Conservation (phyloP, 2,113 vertebrate genomes). For the Ochotona curzoniae region DNA sequence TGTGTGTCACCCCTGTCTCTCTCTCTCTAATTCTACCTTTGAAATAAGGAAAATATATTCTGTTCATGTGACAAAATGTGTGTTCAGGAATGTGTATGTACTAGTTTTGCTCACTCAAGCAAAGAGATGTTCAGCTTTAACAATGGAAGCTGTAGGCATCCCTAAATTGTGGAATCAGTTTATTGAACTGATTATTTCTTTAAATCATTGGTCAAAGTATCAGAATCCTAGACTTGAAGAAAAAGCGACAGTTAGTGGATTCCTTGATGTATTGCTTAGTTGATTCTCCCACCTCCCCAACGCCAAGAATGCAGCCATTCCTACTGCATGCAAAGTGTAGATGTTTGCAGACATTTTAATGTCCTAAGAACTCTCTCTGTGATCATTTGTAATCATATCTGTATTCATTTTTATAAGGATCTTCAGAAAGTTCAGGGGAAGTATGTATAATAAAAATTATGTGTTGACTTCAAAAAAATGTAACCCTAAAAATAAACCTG, state of each 20-base stretch:
- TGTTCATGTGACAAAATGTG: slow-evolving; percentile 31
- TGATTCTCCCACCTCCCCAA: neutral
- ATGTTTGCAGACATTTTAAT: slow-evolving; percentile 6
- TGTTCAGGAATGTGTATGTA: neutral
- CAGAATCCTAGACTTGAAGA: neutral
- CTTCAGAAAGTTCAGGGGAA: too few relatives aligned
- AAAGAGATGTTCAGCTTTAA: slow-evolving; percentile 1
- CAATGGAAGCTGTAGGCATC: neutral
- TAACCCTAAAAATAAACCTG: too few relatives aligned
- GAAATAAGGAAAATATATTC: neutral
- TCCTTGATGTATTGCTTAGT: neutral
- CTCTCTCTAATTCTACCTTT: too few relatives aligned
- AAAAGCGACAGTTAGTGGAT: neutral
- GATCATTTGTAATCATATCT: neutral
- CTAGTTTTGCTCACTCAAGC: neutral
- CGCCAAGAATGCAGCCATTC: slow-evolving; percentile 4
- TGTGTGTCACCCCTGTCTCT: too few relatives aligned
- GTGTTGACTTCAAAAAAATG: too few relatives aligned
- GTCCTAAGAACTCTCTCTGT: neutral
- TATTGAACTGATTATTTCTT: neutral
- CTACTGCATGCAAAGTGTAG: neutral
- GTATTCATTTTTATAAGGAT: neutral
- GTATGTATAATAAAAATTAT: too few relatives aligned
- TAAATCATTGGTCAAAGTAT: neutral
- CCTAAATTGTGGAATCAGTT: slow-evolving; percentile 4